A percentile compares a stretch with the other conserved stretches of the same genome.
These are phyloP conservation scores for Ditylenchus weischeri DNA, from an alignment of 2,888 invertebrate genomes.

Conservation along the genomic window DNA sequence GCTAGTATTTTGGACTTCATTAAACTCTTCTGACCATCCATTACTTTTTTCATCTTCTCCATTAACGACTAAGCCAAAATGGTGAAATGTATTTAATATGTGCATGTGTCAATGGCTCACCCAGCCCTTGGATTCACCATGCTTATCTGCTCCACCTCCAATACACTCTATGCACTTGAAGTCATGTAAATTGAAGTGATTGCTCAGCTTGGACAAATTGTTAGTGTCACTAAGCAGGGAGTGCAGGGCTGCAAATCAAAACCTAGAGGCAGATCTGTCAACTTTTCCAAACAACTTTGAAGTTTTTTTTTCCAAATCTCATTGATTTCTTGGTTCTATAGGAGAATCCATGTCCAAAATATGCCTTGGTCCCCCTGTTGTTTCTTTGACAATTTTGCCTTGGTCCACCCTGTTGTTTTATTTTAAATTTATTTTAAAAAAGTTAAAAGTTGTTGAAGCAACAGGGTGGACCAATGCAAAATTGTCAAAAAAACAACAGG, in stretches of 20 bases:
- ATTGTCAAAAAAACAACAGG: no score
- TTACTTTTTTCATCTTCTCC: slow-evolving; percentile 63
- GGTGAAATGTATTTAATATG: neutral
- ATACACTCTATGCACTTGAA: slow-evolving; percentile 74
- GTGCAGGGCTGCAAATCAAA: slow-evolving; percentile 59
- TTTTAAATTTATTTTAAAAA: no score
- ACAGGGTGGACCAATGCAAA: no score
- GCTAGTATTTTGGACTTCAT: neutral
- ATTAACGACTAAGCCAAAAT: slow-evolving; percentile 36
- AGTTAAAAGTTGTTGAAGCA: no score
- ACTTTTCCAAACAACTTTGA: neutral
- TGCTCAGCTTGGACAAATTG: slow-evolving; percentile 76
- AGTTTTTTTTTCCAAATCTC: no score
- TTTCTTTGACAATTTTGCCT: no score
- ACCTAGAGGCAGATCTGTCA: no score
- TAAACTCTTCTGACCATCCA: slow-evolving; percentile 66
- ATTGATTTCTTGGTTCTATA: no score
- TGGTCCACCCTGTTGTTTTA: no score
- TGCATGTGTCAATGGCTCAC: slow-evolving; percentile 19
- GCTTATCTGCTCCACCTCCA: slow-evolving; percentile 14
- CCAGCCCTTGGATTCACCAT: slow-evolving; percentile 27
- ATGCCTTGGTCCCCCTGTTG: no score
- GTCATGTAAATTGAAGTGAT: slow-evolving; percentile 73
- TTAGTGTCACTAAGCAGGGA: slow-evolving; percentile 73
- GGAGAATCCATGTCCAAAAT: no score